Conservation (phyloP, 2,113 vertebrate species). For the Tricholaema leucomelas region DNA sequence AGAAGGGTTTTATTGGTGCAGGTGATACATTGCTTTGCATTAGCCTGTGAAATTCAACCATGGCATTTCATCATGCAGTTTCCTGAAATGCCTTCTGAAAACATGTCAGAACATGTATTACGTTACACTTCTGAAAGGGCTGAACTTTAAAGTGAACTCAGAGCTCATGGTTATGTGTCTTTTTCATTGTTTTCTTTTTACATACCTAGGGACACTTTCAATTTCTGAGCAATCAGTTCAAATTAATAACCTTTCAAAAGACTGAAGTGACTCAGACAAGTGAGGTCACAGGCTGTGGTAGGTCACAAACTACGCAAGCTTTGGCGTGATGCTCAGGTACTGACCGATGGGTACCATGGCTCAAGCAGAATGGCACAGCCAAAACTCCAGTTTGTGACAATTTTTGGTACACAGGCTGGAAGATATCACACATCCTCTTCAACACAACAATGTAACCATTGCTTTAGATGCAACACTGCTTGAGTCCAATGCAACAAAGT, state of each 20-base stretch:
- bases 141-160: conserved; percentile 58
- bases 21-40: conserved; percentile 25
- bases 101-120: conserved; percentile 43
- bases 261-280: background rate
- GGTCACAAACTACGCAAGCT: background rate
- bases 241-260: conserved; percentile 25
- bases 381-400: background rate
- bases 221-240: conserved; percentile 24
- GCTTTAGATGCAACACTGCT: no score
- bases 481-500: no score
- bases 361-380: background rate
- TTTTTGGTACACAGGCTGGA: background rate
- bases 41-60: conserved; percentile 21
- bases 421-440: background rate
- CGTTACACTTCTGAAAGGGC: conserved; percentile 1
- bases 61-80: conserved; percentile 17
- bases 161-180: conserved; percentile 15
- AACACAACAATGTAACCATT: background rate
- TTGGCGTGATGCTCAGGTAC: background rate
- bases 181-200: conserved; percentile 24
- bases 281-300: background rate
- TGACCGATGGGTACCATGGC: background rate
- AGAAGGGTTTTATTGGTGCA: background rate
- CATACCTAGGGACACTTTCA: background rate
- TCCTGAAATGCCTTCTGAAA: conserved; percentile 37